Percentiles rank a stretch among this genome's conserved stretches.
phyloP scores from a whole-genome alignment of 2,888 invertebrate genomes.

The Athalia rosae region DNA sequence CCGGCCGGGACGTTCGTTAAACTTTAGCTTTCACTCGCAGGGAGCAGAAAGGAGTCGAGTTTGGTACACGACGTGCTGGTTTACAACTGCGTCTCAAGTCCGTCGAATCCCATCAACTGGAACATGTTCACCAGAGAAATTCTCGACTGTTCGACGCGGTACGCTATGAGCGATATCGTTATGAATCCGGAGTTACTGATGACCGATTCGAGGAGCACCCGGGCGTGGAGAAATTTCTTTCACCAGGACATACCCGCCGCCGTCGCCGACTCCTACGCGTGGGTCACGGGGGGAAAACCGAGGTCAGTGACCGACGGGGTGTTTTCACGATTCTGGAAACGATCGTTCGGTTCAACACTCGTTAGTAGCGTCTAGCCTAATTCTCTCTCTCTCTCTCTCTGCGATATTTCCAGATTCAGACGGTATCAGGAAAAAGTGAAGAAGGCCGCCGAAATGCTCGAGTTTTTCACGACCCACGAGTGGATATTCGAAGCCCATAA shows the following conservation, averaged over 20 bases:
- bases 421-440: too few species aligned
- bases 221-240: background rate
- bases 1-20: too few species aligned
- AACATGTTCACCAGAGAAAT: background rate
- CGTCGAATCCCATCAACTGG: constrained; percentile 1
- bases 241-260: background rate
- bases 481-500: constrained; percentile 74
- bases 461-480: constrained; percentile 74
- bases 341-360: too few species aligned
- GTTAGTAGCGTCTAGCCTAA: too few species aligned
- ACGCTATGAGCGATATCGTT: background rate
- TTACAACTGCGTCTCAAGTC: background rate
- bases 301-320: too few species aligned
- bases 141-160: background rate
- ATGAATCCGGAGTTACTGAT: background rate
- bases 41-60: background rate
- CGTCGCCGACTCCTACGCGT: background rate
- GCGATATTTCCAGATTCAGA: too few species aligned
- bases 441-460: background rate
- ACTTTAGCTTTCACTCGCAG: background rate
- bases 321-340: too few species aligned
- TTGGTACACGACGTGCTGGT: background rate
- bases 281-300: background rate
- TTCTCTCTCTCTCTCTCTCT: too few species aligned
- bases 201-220: background rate